Evolutionary conservation across 2,888 invertebrate species (phyloP).

Genomic region (Brassicogethes aeneus): DNA sequence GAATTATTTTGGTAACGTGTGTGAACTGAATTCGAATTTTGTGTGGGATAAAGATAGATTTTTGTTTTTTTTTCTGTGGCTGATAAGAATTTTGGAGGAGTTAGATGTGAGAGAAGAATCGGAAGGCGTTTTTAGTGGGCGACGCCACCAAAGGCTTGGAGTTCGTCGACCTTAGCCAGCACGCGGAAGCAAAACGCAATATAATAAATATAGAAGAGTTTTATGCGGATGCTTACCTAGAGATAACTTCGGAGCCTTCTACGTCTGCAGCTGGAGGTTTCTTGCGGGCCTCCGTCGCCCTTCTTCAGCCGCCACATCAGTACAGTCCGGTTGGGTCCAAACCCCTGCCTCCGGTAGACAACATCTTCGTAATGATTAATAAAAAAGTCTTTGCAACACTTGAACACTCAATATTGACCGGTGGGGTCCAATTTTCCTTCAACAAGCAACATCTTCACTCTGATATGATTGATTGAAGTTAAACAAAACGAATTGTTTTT

Average conservation of each 20-base stretch:
- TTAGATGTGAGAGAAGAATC: not conserved
- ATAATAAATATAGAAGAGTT: not conserved
- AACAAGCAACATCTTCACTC: slow-evolving; percentile 29
- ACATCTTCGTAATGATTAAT: slow-evolving; percentile 6
- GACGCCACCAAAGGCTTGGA: not conserved
- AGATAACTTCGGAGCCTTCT: slow-evolving; percentile 31
- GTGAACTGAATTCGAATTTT: too few relatives aligned
- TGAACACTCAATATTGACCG: slow-evolving; percentile 31
- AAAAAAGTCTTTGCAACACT: slow-evolving; percentile 5
- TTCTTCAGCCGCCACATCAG: slow-evolving; percentile 39
- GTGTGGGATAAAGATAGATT: too few relatives aligned
- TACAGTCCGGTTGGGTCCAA: slow-evolving; percentile 40
- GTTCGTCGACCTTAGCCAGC: not conserved
- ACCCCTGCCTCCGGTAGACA: slow-evolving; percentile 24
- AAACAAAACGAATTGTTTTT: slow-evolving; percentile 1
- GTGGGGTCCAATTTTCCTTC: slow-evolving; percentile 40
- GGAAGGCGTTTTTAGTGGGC: slow-evolving; percentile 1
- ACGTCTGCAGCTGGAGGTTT: slow-evolving; percentile 41
- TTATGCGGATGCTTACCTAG: not conserved
- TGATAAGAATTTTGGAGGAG: too few relatives aligned
- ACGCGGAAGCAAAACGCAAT: slow-evolving; percentile 19
- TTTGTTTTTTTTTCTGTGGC: too few relatives aligned
- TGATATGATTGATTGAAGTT: not conserved
- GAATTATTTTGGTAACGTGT: too few relatives aligned
- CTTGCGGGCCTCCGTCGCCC: slow-evolving; percentile 41